These are phyloP conservation scores for cat (Felis catus) DNA, from an alignment of 2,113 vertebrate species.

Conservation along the genomic window F.catus_Fca126_mat1.0 CM031417.1:3456001-3456500, in stretches of 20 bases:
- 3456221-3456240: neutral
- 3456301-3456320: neutral
- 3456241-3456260: neutral
- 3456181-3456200: neutral
- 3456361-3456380: neutral
- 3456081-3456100: slow-evolving; percentile 65
- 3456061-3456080: slow-evolving; percentile 97
- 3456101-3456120: neutral
- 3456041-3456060: slow-evolving; percentile 91
- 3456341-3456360: neutral
- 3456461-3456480: neutral
- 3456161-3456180: neutral
- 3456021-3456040: slow-evolving; percentile 91
- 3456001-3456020: slow-evolving; percentile 91
- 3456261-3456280: neutral
- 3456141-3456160: neutral
- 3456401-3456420: neutral
- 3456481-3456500: neutral
- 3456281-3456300: neutral
- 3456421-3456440: neutral
- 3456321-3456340: neutral
- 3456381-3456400: neutral
- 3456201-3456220: neutral
- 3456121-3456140: neutral
- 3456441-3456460: neutral